Percentiles rank a stretch among this genome's conserved stretches.
Conservation (phyloP, 2,888 invertebrate genomes). For the Cheilosia vernalis region DNA sequence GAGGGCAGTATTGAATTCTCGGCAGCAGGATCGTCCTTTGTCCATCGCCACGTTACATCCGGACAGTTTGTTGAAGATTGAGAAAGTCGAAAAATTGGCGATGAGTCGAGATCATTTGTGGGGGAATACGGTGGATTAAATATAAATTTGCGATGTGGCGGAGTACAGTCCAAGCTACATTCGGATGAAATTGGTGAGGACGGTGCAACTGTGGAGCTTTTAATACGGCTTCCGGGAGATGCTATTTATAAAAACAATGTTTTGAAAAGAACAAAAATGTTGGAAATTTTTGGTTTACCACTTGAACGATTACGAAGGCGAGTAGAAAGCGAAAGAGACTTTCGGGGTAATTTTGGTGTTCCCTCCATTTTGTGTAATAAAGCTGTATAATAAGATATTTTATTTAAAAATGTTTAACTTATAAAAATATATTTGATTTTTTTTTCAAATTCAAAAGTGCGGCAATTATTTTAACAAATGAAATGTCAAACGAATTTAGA, state of each 20-base stretch:
- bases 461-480: slow-evolving; percentile 17
- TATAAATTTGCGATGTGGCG: slow-evolving; percentile 78
- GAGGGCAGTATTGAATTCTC: neutral
- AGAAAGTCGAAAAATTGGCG: slow-evolving; percentile 79
- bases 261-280: neutral
- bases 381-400: neutral
- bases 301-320: slow-evolving; percentile 78
- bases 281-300: slow-evolving; percentile 73
- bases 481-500: neutral
- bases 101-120: slow-evolving; percentile 78
- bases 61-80: slow-evolving; percentile 81
- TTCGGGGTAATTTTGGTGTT: slow-evolving; percentile 77
- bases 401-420: neutral
- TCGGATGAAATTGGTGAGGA: slow-evolving; percentile 67
- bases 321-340: slow-evolving; percentile 79
- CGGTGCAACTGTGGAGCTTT: slow-evolving; percentile 24
- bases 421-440: neutral
- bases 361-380: slow-evolving; percentile 77
- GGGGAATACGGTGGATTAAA: slow-evolving; percentile 80
- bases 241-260: slow-evolving; percentile 71
- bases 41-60: slow-evolving; percentile 82
- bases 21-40: slow-evolving; percentile 51
- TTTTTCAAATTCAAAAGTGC: slow-evolving; percentile 49
- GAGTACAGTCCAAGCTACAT: slow-evolving; percentile 78
- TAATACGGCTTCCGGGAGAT: slow-evolving; percentile 77